Percentiles rank a stretch among this genome's conserved stretches.
Evolutionary conservation across 2,888 invertebrate species (phyloP).

Genomic region (Ormyrus nitidulus): DNA sequence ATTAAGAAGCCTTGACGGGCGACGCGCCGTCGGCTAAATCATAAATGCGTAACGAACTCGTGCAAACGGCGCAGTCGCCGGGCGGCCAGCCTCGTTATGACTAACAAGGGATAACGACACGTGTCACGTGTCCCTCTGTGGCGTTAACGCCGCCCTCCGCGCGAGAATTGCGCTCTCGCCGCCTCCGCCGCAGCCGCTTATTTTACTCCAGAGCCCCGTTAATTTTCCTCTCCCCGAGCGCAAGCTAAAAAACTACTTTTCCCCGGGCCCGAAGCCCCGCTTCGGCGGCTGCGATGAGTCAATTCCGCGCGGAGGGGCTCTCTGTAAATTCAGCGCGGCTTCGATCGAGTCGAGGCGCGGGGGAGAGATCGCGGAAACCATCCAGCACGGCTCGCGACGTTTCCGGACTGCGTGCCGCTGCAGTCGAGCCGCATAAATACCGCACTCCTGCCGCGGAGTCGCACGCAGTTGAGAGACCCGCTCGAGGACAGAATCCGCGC

Average conservation of each 20-base stretch:
- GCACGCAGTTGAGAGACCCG: too few species aligned
- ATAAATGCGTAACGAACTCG: conserved; percentile 63
- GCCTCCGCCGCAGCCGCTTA: conserved; percentile 31
- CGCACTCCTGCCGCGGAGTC: neutral
- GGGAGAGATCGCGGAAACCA: conserved; percentile 42
- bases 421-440: neutral
- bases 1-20: neutral
- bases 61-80: neutral
- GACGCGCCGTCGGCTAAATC: conserved; percentile 60
- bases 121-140: conserved; percentile 60
- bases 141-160: conserved; percentile 25
- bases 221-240: conserved; percentile 20
- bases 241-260: neutral
- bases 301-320: neutral
- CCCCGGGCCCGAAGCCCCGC: neutral
- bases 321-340: neutral
- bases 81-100: conserved; percentile 66
- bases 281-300: conserved; percentile 2
- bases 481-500: too few species aligned
- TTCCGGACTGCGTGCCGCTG: conserved; percentile 2
- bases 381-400: conserved; percentile 40
- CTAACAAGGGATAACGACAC: conserved; percentile 72
- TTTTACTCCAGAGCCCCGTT: conserved; percentile 53
- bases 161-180: conserved; percentile 21
- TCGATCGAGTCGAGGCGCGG: conserved; percentile 8